Percentiles rank a stretch among this genome's conserved stretches.
Evolutionary conservation across 2,113 vertebrate species (phyloP).

Genomic region (Asarcornis scutulata): DNA sequence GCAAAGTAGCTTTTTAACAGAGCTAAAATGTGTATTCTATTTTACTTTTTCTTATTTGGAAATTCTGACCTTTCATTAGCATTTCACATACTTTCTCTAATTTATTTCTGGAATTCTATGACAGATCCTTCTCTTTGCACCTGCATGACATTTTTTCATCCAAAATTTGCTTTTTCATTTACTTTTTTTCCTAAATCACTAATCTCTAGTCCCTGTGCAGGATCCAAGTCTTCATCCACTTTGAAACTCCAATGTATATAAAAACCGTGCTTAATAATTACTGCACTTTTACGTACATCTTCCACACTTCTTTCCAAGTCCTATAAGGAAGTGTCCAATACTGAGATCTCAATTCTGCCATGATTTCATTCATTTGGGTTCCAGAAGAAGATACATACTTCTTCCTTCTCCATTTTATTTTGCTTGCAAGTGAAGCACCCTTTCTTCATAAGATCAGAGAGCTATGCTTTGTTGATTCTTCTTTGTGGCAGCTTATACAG

Average conservation of each 20-base stretch:
- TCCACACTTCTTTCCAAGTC: slow-evolving; percentile 17
- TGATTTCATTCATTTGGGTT: slow-evolving; percentile 33
- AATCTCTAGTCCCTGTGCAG: background rate
- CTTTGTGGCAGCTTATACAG: slow-evolving; percentile 38
- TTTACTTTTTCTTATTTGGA: background rate
- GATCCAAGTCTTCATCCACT: background rate
- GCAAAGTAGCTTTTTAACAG: background rate
- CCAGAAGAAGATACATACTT: slow-evolving; percentile 13
- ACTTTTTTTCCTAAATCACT: background rate
- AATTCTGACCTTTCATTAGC: background rate
- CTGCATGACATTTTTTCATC: background rate
- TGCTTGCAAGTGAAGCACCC: slow-evolving; percentile 19
- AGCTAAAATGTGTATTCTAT: background rate
- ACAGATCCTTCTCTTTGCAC: background rate
- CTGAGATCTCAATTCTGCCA: background rate
- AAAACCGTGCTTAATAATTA: background rate
- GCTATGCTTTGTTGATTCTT: slow-evolving; percentile 13
- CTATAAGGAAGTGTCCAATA: slow-evolving; percentile 35
- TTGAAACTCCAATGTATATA: background rate
- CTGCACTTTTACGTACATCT: background rate
- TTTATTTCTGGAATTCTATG: background rate
- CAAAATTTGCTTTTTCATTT: slow-evolving; percentile 10
- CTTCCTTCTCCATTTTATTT: background rate
- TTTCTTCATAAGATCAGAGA: slow-evolving; percentile 50
- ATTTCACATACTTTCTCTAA: background rate